phyloP scores from a whole-genome alignment of 2,113 vertebrate genomes.

The Tyrannus savana region DNA sequence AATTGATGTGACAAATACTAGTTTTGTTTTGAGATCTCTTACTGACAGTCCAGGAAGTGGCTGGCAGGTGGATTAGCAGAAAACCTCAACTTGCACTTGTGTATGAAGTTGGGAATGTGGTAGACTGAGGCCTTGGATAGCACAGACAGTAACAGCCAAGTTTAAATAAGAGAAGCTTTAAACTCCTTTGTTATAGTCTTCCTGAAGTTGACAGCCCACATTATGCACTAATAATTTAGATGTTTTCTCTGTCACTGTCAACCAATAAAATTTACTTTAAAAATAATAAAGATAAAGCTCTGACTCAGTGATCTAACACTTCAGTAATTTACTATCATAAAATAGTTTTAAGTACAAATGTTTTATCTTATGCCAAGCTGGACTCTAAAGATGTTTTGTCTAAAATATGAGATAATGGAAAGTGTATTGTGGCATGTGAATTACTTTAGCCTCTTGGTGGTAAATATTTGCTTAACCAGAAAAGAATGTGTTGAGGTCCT shows the following conservation, averaged over 20 bases:
- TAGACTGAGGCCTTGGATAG: neutral
- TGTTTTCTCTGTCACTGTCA: constrained; percentile 41
- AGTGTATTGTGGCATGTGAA: constrained; percentile 69
- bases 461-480: constrained; percentile 70
- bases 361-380: constrained; percentile 67
- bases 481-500: constrained; percentile 56
- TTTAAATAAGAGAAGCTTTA: neutral
- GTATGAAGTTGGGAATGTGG: neutral
- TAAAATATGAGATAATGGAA: constrained; percentile 74
- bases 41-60: neutral
- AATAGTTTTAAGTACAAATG: constrained; percentile 57
- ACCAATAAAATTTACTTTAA: constrained; percentile 54
- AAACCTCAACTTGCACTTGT: neutral
- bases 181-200: neutral
- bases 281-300: constrained; percentile 51
- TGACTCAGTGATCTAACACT: constrained; percentile 58
- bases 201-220: neutral
- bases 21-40: neutral
- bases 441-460: constrained; percentile 65
- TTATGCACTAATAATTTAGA: neutral
- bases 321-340: constrained; percentile 72
- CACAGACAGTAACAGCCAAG: neutral
- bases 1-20: neutral
- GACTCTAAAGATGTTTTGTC: constrained; percentile 64
- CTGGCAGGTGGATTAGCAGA: neutral